Conservation (phyloP, 2,888 invertebrate species). For the Blomia tropicalis region DNA sequence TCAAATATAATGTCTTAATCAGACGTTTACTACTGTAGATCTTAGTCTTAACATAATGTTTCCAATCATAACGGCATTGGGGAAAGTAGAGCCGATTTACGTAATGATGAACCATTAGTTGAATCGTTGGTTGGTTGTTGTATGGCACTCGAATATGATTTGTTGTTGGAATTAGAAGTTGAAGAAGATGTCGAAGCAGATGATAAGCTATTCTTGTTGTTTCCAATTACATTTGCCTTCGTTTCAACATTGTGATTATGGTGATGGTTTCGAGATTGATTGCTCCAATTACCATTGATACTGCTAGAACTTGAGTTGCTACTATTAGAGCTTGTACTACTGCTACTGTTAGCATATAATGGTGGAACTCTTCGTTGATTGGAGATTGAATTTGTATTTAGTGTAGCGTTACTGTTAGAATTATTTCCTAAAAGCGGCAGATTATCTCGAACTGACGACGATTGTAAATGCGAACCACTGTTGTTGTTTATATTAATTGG, state of each 20-base stretch:
- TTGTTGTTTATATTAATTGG: no score
- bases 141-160: not conserved
- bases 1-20: no score
- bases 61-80: no score
- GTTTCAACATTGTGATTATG: not conserved
- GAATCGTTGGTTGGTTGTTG: not conserved
- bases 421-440: no score
- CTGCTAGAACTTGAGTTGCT: conserved; percentile 5
- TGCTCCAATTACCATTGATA: not conserved
- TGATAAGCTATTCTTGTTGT: not conserved
- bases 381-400: not conserved
- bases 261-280: not conserved
- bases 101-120: not conserved
- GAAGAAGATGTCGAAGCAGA: not conserved
- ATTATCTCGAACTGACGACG: no score
- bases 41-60: no score
- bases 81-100: not conserved
- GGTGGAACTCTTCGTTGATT: conserved; percentile 1
- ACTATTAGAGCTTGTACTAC: conserved; percentile 11
- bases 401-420: not conserved
- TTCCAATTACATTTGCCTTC: not conserved
- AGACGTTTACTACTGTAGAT: no score
- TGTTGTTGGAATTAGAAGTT: not conserved
- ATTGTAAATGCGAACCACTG: no score
- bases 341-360: conserved; percentile 1